phyloP scores from a whole-genome alignment of 1,140 invertebrate genomes.

The Hyles euphorbiae region DNA sequence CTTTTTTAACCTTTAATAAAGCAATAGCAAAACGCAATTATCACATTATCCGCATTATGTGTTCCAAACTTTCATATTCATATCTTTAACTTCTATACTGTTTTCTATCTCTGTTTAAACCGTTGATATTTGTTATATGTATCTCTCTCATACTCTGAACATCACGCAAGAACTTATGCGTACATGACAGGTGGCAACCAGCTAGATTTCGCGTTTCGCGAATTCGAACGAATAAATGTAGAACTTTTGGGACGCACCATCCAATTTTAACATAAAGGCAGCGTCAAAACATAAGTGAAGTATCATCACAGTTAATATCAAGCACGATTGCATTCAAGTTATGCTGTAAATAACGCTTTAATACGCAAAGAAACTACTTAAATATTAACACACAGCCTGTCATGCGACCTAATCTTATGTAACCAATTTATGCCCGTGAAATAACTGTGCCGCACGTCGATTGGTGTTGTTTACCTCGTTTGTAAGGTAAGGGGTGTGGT shows the following conservation, averaged over 20 bases:
- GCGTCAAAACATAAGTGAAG: conserved; percentile 62
- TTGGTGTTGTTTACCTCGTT: conserved; percentile 54
- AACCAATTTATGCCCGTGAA: conserved; percentile 61
- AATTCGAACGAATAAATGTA: conserved; percentile 57
- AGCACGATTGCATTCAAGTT: conserved; percentile 33
- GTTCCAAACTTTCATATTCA: conserved; percentile 1
- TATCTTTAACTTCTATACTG: neutral
- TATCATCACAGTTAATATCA: conserved; percentile 41
- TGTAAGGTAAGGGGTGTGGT: conserved; percentile 52
- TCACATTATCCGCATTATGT: neutral
- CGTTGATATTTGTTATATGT: neutral
- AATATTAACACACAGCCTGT: conserved; percentile 46
- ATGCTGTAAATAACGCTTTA: conserved; percentile 53
- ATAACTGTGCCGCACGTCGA: conserved; percentile 45
- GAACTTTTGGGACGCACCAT: conserved; percentile 50
- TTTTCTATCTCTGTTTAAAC: neutral
- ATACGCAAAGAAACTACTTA: conserved; percentile 34
- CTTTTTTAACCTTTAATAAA: no score
- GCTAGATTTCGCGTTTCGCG: conserved; percentile 42
- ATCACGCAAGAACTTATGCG: neutral
- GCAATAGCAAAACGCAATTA: conserved; percentile 15
- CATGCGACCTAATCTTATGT: conserved; percentile 67
- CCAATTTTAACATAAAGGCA: conserved; percentile 37
- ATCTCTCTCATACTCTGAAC: neutral
- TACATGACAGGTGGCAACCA: conserved; percentile 55